Base-by-base conservation (phyloP, 2,797 vertebrate species). In the Amblyopsis hoosieri region DNA sequence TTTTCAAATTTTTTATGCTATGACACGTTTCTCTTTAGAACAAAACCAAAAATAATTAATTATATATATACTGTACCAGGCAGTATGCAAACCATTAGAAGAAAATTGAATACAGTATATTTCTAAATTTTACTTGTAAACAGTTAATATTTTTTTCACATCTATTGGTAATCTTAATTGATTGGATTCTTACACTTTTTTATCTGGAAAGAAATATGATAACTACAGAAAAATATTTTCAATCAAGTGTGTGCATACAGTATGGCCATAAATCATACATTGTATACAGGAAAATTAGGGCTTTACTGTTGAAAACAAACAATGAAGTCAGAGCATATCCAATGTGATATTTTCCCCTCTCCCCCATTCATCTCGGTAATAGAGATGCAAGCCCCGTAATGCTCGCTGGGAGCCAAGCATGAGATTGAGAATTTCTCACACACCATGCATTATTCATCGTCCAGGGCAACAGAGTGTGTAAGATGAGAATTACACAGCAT, bases 401-500 rank as follows among this genome's bases (percentile, higher is more conserved):
- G 95, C 94, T 95, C 93, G 91, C 94, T 94, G 93, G 93, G 96
- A 95, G 94, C 95, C 94, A 98, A 97, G 96, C 96, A 96, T 96
- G 95, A 97, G 95, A 98, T 94, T 94, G 93, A 94, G 93, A 91
- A 93, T 93, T 93, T 93, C 92, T 93, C 91, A 91, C 92, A 89
- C 91, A 88, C 90, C 92, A 98, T 99, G 96, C 96, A 99, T 99
- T 97, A 98, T 99, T 98, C 96, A 99, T 98, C 93, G 94, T 90
- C 94, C 94, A 91, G 89, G 93, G 94, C 96, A 96, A 96, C 95
- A 98, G 97, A 98, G 94, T 99, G 95, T 97, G 95, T 96, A 98
- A 99, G 96, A 98, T 98, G 96, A 97, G 94, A 98, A 98, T 98
- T 98, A 97, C 97, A 97, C 95, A 98, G 95, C 87, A 88, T 94